These are phyloP conservation scores for Capreolus pygargus DNA, from an alignment of 2,113 vertebrate species.

Conservation along the genomic window DNA sequence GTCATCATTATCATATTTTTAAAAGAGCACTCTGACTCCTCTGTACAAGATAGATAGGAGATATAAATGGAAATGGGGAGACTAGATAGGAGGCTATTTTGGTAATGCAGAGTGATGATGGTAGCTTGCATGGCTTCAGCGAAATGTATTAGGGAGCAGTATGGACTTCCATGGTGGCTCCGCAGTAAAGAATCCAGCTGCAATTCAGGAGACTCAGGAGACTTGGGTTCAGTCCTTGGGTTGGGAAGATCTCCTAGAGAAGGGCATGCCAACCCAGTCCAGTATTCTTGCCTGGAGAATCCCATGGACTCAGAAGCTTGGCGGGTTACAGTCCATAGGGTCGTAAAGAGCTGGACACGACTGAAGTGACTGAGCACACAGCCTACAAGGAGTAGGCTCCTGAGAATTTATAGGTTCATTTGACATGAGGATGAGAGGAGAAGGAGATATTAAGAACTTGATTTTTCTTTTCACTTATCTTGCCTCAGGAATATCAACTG, in stretches of 20 bases:
- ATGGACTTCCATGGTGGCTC: neutral
- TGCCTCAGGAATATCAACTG: neutral
- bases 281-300: neutral
- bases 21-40: neutral
- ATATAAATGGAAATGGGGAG: neutral
- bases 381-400: neutral
- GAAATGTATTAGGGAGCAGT: neutral
- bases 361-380: neutral
- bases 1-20: neutral
- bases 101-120: neutral
- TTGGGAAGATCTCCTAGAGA: neutral
- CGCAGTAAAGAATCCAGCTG: neutral
- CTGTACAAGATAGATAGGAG: neutral
- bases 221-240: neutral
- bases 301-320: neutral
- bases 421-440: neutral
- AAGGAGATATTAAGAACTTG: neutral
- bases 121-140: rapidly evolving
- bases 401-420: neutral
- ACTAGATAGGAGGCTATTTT: neutral
- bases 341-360: neutral
- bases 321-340: neutral
- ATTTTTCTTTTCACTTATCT: neutral
- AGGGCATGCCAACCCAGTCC: neutral
- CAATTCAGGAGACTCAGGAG: neutral